Base-by-base conservation (phyloP, 1,140 invertebrate species). In the Globodera rostochiensis region DNA sequence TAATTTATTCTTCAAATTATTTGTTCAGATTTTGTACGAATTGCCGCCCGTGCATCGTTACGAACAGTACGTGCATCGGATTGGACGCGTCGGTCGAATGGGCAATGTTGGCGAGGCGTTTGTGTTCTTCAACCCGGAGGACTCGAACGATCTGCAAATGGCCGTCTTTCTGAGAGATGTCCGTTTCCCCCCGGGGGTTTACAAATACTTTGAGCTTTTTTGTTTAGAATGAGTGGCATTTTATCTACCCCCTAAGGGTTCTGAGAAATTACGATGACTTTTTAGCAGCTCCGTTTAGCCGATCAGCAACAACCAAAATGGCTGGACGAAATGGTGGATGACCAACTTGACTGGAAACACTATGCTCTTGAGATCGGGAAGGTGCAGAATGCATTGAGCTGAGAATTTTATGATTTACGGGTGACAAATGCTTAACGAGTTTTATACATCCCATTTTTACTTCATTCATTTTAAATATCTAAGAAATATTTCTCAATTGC, bases 11-110 rank as follows among this genome's bases (percentile, higher is more conserved):
- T 69, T 11, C 19, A n/a, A 9, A 21, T 74, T 21, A 25, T 74
- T 21, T 25, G 45, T 36, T 79, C 49, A 80, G 79, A 64, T 80
- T 66, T 13, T 79, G 21, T 79, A 80, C 49, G 79, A 75, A 57
- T 45, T 80, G 49, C 79, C 75, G 15, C 75, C 70, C 9, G 6
- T 57, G n/a, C 49, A 57, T 36, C 75, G 60, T 47, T 73, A 79
- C 50, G 45, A 80, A 49, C 60, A 95, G n/a, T 98, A 98, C 87
- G 94, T 98, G 84, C 97, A 99, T 91, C 93, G 94, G 85, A 94
- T 95, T 85, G 94, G 93, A 92, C 91, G 97, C 80, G 97, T 96
- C 2, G 97, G 97, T 5, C 91, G 97, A 85, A 96, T 96, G 15
- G 86, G 86, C 9, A 79, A 95, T 95, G 11, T 92, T 94, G 83